These are phyloP conservation scores for Pseudocheirus occidentalis DNA, from an alignment of 2,797 vertebrate genomes.

Conservation along the genomic window DNA sequence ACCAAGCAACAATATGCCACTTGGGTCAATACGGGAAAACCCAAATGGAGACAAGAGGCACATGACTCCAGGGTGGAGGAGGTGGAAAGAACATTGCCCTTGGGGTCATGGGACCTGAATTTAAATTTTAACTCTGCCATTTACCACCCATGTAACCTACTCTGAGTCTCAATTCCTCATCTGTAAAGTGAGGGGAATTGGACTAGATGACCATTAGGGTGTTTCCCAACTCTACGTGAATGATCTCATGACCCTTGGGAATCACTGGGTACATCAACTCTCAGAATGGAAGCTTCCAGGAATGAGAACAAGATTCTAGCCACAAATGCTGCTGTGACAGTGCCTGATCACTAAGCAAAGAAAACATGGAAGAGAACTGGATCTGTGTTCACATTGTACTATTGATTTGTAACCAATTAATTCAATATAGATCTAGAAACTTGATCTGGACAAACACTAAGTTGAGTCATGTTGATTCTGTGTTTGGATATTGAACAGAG, in stretches of 20 bases:
- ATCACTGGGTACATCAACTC: background rate
- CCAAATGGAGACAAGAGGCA: background rate
- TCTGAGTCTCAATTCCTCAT: background rate
- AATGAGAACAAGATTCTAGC: conserved; percentile 57
- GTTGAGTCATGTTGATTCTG: conserved; percentile 73
- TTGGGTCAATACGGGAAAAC: background rate
- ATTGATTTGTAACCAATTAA: conserved; percentile 56
- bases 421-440: conserved; percentile 72
- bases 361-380: background rate
- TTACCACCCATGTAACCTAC: background rate
- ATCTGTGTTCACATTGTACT: conserved; percentile 63
- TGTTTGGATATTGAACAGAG: conserved; percentile 68
- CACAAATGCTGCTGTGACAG: background rate
- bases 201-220: background rate
- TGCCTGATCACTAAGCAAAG: background rate
- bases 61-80: background rate
- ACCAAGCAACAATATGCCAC: conserved; percentile 1
- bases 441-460: conserved; percentile 74
- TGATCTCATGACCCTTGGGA: conserved; percentile 12
- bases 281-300: conserved; percentile 56
- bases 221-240: background rate
- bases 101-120: background rate
- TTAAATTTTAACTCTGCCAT: background rate
- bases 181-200: background rate
- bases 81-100: background rate